phyloP scores from a whole-genome alignment of 2,797 vertebrate species.

The Lophotriccus pileatus region DNA sequence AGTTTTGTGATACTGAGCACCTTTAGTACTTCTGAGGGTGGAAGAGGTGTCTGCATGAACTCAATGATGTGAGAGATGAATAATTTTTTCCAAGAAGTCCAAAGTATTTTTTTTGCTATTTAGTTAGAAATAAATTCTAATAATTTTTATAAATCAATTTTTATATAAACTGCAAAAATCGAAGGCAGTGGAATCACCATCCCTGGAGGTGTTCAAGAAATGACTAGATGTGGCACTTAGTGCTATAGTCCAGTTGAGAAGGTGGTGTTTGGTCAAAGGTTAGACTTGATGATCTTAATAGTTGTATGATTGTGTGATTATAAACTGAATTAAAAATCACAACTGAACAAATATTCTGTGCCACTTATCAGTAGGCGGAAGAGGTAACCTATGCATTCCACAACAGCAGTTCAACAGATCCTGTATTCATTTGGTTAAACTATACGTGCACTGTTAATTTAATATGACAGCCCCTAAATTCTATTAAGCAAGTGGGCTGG shows the following conservation, averaged over 20 bases:
- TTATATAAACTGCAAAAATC: neutral
- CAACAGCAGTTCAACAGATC: neutral
- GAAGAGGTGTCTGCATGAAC: neutral
- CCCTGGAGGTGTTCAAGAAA: neutral
- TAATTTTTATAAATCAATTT: neutral
- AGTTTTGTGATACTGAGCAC: neutral
- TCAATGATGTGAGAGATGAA: neutral
- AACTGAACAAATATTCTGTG: neutral
- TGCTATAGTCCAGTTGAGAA: neutral
- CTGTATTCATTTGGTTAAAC: neutral
- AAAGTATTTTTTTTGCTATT: neutral
- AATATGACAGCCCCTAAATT: neutral
- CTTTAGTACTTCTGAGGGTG: neutral
- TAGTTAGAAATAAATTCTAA: neutral
- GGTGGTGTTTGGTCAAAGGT: neutral
- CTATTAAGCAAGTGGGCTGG: neutral
- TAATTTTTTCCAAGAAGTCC: neutral
- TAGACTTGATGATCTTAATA: neutral
- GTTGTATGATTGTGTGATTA: neutral
- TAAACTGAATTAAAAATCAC: neutral
- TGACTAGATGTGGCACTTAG: accelerated
- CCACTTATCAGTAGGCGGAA: neutral
- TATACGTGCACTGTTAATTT: neutral
- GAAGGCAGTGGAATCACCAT: neutral
- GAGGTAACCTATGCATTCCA: neutral